These are phyloP conservation scores for Myoxocephalus aenaeus DNA, from an alignment of 2,797 vertebrate species.

Conservation along the genomic window DNA sequence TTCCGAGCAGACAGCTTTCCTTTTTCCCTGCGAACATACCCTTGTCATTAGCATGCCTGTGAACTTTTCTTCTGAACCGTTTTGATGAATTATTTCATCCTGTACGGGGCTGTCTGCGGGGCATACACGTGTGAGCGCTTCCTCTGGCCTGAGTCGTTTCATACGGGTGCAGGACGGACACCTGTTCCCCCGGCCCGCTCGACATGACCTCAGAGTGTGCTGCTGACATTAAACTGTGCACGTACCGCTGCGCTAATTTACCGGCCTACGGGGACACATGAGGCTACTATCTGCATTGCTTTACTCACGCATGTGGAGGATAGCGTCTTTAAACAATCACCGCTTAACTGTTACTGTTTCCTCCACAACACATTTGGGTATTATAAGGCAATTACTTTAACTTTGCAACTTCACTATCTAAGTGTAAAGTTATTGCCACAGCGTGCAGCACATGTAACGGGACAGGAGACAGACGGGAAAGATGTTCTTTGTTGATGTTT, in stretches of 20 bases:
- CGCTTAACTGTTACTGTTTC: background rate
- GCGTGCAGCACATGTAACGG: background rate
- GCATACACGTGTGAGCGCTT: constrained; percentile 87
- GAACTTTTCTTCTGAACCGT: constrained; percentile 80
- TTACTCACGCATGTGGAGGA: background rate
- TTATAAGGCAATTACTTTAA: background rate
- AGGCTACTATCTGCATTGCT: constrained; percentile 22
- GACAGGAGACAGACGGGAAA: background rate
- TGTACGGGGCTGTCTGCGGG: constrained; percentile 77
- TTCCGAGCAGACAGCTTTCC: constrained; percentile 68
- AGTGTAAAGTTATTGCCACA: background rate
- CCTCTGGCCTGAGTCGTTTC: constrained; percentile 77
- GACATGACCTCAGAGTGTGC: constrained; percentile 73
- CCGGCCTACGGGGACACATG: constrained; percentile 27
- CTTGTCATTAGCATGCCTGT: constrained; percentile 84
- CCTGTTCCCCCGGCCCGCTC: constrained; percentile 77
- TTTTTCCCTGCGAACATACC: constrained; percentile 70
- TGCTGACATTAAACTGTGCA: constrained; percentile 72
- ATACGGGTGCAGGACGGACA: constrained; percentile 81
- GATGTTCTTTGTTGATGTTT: background rate
- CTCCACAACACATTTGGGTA: background rate
- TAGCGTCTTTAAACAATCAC: background rate
- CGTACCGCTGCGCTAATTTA: constrained; percentile 59
- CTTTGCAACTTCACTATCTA: background rate
- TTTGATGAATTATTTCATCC: constrained; percentile 82